Base-by-base conservation (phyloP, 2,888 invertebrate genomes). In the Xiphydria camelus region DNA sequence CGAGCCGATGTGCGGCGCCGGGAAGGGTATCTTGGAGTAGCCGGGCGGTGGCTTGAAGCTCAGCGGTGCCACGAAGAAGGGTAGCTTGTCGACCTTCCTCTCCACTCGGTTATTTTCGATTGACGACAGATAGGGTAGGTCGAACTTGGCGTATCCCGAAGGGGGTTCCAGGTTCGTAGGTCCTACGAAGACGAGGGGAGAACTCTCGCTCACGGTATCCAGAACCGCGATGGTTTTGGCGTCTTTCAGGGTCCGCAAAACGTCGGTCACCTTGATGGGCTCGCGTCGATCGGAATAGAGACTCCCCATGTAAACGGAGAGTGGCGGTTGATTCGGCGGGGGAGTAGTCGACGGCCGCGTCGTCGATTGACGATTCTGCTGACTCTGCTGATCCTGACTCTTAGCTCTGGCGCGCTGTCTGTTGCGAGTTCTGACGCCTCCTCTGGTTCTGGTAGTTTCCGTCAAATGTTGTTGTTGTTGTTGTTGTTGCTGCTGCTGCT, bases 1-100 rank as follows among this genome's bases (percentile, higher is more conserved):
- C 0, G 91, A 91, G 1, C 91, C 91, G 0, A 92, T 90, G 61
- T 92, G 91, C 0, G 91, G 91, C 9, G 90, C 86, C 0, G 91
- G 91, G 68, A 92, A 83, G 0, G 90, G 86, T 51, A 92, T 91
- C 76, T 91, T 92, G 0, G 89, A 87, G 66, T 89, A 91, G 2
- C 91, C 91, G 35, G 83, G 80, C 0, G 91, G 91, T n/a, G 91
- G 86, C 56, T 87, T 86, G 63, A 91, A 92, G 63, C 89, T 91
- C 17, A 91, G 73, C 0, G 91, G 91, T 1, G 91, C 91, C 4
- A 92, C 91, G 61, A 91, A 92, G 75, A 91, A 91, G 0, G 91
- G 89, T 1, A 90, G 71, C 54, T 88, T 86, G 41, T 85, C 84
- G 1, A 89, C 80, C 73, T 88, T 88, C 43, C 84, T 81, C 60